Evolutionary conservation across 2,797 vertebrate species (phyloP), one percentile per base, ranked within the genome.

Genomic region (Brachymystax lenok): DNA sequence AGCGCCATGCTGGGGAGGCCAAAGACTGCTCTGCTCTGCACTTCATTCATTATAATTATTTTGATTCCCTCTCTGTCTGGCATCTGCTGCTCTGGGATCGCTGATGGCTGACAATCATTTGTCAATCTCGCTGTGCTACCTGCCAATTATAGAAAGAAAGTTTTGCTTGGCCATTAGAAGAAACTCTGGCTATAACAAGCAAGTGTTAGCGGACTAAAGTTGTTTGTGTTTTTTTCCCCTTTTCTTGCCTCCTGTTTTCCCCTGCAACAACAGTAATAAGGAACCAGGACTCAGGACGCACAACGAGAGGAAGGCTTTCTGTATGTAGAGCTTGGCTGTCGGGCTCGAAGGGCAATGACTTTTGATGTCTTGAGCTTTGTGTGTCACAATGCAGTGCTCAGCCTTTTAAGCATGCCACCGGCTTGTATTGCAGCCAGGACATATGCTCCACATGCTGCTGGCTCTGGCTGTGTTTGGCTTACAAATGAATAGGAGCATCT

Each of bases 31-130:
- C 27, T 69, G 28, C 85, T 69, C 87, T 90, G 89, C 89, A 89
- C 90, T 91, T 93, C 93, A 93, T 94, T 94, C 92, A 93, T 94
- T 94, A 91, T 91, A 94, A 94, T 93, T 92, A 94, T 94, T 94
- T 92, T 91, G 89, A 93, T 92, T 93, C 88, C 82, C 77, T 79
- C 88, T 88, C 88, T 87, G 71, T 75, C 84, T 89, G 90, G 88
- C 90, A 87, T 88, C 83, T 79, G 82, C 80, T 82, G 87, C 86
- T 88, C 77, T 76, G 82, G 85, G 89, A 87, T 75, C 72, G 88
- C 86, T 90, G 91, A 93, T 90, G 92, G 91, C 91, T 93, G 94
- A 92, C 92, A 92, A 89, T 92, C 92, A 85, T 93, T 93, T 93
- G 93, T 94, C 94, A 94, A 91, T 91, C 91, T 92, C 71, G 0